Base-by-base conservation (phyloP, 2,797 vertebrate genomes). In the Lutjanus campechanus region DNA sequence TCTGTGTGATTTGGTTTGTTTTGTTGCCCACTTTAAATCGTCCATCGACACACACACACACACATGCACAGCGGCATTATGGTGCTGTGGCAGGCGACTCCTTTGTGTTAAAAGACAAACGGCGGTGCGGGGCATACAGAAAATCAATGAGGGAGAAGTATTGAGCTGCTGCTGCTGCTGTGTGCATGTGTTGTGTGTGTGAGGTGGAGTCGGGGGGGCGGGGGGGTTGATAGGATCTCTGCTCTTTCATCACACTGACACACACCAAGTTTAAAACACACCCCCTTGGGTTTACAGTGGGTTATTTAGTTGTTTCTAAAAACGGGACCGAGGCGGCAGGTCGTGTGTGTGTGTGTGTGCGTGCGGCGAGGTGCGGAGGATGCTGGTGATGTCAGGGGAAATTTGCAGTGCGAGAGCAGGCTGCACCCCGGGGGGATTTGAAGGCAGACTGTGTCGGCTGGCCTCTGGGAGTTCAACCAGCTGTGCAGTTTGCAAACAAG, bases 61-160 rank as follows among this genome's bases (percentile, higher is more conserved):
- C 71, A 83, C 70, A 47, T 8, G 40, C 29, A 83, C 16, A 83
- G 61, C 55, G 61, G 29, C 55, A 63, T 88, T 75, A 71, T 64
- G 79, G 43, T 54, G 59, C 82, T 53, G 73, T 68, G 82, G 80
- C 72, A 55, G 79, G 81, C n/a, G 50, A 72, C 82, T 90, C 87
- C 88, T 91, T 92, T 93, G 92, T 92, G 89, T 90, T 87, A 76
- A 87, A 86, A 92, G 90, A 94, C 81, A 84, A 90, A 80, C 56
- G 63, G 70, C 41, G 1, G 79, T 59, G 85, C 83, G 20, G 79
- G 77, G 73, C 64, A 29, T 62, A 90, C 89, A 86, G 92, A 90
- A 95, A 95, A 95, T 95, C 93, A 93, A 95, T 95, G 81, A 76
- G 73, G 69, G 63, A 90, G 86, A 92, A 76, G 87, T 92, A 95